A percentile compares a stretch with the other conserved stretches of the same genome.
These are phyloP conservation scores for Melanotaenia nigrans DNA, from an alignment of 2,797 vertebrate species.

Conservation along the genomic window DNA sequence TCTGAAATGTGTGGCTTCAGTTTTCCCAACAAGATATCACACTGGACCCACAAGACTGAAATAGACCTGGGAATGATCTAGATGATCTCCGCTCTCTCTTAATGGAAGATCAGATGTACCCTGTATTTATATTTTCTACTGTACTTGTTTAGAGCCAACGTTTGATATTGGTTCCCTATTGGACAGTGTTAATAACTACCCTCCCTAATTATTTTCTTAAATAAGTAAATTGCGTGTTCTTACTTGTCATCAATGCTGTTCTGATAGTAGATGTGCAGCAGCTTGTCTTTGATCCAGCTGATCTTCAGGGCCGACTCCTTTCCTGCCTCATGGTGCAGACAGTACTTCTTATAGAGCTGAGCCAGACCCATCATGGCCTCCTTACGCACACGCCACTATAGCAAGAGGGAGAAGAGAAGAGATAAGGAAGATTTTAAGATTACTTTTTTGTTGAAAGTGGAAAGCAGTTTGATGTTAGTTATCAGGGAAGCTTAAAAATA, in stretches of 20 bases:
- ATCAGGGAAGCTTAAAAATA: not conserved
- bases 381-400: slow-evolving; percentile 95
- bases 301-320: slow-evolving; percentile 98
- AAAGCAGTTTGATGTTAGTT: not conserved
- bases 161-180: too few relatives aligned
- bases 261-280: slow-evolving; percentile 99
- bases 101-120: too few relatives aligned
- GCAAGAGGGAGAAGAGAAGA: not conserved
- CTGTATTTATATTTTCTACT: too few relatives aligned
- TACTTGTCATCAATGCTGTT: slow-evolving; percentile 99
- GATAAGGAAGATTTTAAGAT: not conserved
- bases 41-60: too few relatives aligned
- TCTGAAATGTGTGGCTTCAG: too few relatives aligned
- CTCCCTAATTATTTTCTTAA: too few relatives aligned
- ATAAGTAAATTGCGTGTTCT: slow-evolving; percentile 29
- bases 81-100: too few relatives aligned
- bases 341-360: slow-evolving; percentile 97
- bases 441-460: not conserved
- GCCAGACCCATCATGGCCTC: slow-evolving; percentile 99
- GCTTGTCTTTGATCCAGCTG: slow-evolving; percentile 99
- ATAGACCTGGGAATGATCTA: too few relatives aligned
- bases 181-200: too few relatives aligned
- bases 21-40: too few relatives aligned
- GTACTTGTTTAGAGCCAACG: too few relatives aligned
- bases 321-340: slow-evolving; percentile 96